Conservation (phyloP, 2,113 vertebrate species). For the Leptosomus discolor region DNA sequence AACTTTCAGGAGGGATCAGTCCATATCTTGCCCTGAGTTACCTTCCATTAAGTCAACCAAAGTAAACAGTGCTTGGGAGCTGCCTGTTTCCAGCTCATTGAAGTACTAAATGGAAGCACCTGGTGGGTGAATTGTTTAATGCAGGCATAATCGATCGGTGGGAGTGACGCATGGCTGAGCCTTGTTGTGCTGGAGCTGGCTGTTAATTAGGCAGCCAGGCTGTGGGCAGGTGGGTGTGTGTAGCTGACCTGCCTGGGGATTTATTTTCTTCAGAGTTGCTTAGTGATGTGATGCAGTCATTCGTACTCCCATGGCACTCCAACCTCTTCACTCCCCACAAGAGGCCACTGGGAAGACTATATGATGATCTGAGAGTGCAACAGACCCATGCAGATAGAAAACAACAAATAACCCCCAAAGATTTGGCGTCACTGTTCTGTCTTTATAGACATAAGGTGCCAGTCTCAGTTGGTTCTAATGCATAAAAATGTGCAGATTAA, state of each 20-base stretch:
- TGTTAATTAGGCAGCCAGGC: slow-evolving; percentile 68
- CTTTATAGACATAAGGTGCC: neutral
- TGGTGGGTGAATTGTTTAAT: slow-evolving; percentile 47
- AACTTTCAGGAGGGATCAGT: neutral
- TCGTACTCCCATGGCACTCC: slow-evolving; percentile 28
- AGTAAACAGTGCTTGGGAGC: neutral
- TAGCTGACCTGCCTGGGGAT: slow-evolving; percentile 54
- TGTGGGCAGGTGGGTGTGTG: slow-evolving; percentile 56
- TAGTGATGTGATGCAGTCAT: slow-evolving; percentile 10
- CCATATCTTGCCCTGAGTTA: neutral
- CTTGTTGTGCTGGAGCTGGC: neutral
- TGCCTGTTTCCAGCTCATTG: neutral
- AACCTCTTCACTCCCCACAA: slow-evolving; percentile 37
- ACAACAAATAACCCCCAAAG: neutral
- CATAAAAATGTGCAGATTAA: neutral
- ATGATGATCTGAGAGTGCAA: neutral
- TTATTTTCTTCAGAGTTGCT: slow-evolving; percentile 57
- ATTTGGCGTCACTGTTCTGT: neutral
- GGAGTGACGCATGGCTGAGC: neutral
- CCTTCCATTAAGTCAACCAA: slow-evolving; percentile 18
- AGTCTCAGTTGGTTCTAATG: neutral
- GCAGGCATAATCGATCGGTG: slow-evolving; percentile 23
- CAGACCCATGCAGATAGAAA: neutral
- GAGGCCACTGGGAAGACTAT: slow-evolving; percentile 11
- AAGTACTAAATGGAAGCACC: slow-evolving; percentile 40